A percentile compares a stretch with the other conserved stretches of the same genome.
These are phyloP conservation scores for Liopterus haemorrhoidalis DNA, from an alignment of 2,888 invertebrate genomes.

Conservation along the genomic window DNA sequence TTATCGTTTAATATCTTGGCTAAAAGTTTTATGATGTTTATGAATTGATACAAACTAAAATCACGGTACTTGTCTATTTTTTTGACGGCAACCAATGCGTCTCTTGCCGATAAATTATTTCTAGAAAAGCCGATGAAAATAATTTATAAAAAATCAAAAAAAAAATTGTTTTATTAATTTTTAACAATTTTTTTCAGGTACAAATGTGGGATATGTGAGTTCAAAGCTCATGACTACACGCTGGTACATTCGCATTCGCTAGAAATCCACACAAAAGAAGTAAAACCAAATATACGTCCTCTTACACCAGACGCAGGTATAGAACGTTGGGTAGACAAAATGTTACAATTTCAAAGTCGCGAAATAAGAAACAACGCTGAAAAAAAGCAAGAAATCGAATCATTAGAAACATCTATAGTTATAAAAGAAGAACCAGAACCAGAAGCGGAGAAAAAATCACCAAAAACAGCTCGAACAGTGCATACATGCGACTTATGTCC, in stretches of 20 bases:
- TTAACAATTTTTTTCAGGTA: conserved; percentile 49
- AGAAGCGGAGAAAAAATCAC: conserved; percentile 43
- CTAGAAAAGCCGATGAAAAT: too few species aligned
- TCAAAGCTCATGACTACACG: conserved; percentile 52
- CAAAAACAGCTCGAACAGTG: conserved; percentile 10
- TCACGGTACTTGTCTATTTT: too few species aligned
- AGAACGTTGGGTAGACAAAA: conserved; percentile 49
- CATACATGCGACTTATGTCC: too few species aligned
- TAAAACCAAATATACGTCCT: conserved; percentile 41
- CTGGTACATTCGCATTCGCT: conserved; percentile 52
- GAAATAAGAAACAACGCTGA: background rate
- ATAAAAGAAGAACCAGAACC: conserved; percentile 40
- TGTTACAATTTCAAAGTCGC: conserved; percentile 10
- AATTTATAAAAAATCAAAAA: too few species aligned
- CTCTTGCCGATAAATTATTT: too few species aligned
- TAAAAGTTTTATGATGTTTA: too few species aligned
- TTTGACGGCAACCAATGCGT: too few species aligned
- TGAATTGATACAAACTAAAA: too few species aligned
- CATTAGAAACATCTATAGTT: conserved; percentile 28
- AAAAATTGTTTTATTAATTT: conserved; percentile 13
- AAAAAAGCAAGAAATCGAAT: background rate
- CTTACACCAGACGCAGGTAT: conserved; percentile 46
- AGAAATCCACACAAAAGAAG: conserved; percentile 45
- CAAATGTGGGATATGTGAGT: conserved; percentile 55
- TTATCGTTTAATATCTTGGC: too few species aligned